Percentiles rank a stretch among this genome's conserved stretches.
phyloP scores from a whole-genome alignment of 2,888 invertebrate genomes.

The Patella depressa region DNA sequence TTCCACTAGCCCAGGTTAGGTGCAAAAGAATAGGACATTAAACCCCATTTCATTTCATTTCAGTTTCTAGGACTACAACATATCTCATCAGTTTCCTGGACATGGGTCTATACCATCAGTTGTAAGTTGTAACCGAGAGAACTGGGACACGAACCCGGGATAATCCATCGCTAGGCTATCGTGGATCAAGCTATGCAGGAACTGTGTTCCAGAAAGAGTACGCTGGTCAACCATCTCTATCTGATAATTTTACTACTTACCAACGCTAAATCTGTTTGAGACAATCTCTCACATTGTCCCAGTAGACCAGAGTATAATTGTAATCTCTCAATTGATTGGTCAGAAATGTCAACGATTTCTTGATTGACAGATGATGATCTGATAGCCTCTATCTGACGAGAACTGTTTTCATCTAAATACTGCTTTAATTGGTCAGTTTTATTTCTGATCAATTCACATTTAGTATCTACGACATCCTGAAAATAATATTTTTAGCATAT shows the following conservation, averaged over 20 bases:
- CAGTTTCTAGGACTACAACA: too few species aligned
- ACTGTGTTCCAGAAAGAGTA: too few species aligned
- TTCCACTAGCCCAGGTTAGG: too few species aligned
- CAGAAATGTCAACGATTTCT: neutral
- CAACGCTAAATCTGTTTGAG: neutral
- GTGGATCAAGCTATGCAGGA: too few species aligned
- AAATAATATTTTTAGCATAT: neutral
- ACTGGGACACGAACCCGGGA: too few species aligned
- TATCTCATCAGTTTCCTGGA: too few species aligned
- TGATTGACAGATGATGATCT: neutral
- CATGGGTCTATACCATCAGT: too few species aligned
- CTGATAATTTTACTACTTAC: neutral
- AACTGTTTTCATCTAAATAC: neutral
- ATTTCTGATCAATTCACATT: constrained; percentile 2
- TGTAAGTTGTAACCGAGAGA: too few species aligned
- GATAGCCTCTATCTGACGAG: neutral
- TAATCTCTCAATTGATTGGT: neutral
- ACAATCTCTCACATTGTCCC: neutral
- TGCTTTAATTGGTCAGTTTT: constrained; percentile 5
- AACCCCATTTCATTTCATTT: too few species aligned
- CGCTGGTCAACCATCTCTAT: too few species aligned
- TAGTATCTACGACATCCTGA: constrained; percentile 2
- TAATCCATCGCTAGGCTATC: too few species aligned
- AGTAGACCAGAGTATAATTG: neutral
- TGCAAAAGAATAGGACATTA: too few species aligned